Evolutionary conservation across 2,797 vertebrate genomes (phyloP), one percentile per base, ranked within the genome.

Genomic region (Gymnocypris eckloni): DNA sequence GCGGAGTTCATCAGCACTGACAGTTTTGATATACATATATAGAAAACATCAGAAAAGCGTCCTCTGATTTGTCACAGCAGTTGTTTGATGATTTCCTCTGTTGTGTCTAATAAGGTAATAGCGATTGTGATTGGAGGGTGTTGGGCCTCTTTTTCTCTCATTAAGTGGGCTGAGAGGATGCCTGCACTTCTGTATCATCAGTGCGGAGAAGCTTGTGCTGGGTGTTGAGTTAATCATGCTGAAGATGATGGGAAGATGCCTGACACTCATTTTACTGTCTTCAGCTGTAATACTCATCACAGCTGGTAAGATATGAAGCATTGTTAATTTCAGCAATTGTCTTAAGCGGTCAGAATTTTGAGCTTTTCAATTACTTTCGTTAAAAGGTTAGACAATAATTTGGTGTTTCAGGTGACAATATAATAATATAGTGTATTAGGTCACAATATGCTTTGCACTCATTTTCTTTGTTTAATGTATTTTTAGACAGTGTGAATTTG

Each of bases 41-140:
- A 56, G 7, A 56, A 22, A 56, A 22, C 2, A 33, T 22, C 18
- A 9, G 18, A 56, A 56, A 56, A 56, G 54, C 1, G 0, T 22
- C 54, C 54, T 64, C 22, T 71, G 69, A 71, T 71, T 71, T 45
- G 69, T 71, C 11, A 25, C 20, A 15, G 41, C n/a, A 71, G 22
- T 71, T 71, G 69, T 71, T 71, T 71, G 69, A 71, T 71, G 20
- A n/a, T 71, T 71, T 71, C 69, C 39, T 71, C 69, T 45, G 69
- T 45, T 45, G 2, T 71, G 22, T 72, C 70, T 45, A 71, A 71
- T 71, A 72, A 45, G 69, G 70, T 72, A 72, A 72, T 22, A 71
- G 39, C 0, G 69, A 71, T 11, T 71, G 69, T 71, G 69, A 71
- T 71, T 71, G 69, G 41, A 45, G 41, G 18, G 11, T n/a, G 2